Evolutionary conservation across 2,797 vertebrate genomes (phyloP), one percentile per base, ranked within the genome.

Genomic region (Eleutherodactylus coqui): DNA sequence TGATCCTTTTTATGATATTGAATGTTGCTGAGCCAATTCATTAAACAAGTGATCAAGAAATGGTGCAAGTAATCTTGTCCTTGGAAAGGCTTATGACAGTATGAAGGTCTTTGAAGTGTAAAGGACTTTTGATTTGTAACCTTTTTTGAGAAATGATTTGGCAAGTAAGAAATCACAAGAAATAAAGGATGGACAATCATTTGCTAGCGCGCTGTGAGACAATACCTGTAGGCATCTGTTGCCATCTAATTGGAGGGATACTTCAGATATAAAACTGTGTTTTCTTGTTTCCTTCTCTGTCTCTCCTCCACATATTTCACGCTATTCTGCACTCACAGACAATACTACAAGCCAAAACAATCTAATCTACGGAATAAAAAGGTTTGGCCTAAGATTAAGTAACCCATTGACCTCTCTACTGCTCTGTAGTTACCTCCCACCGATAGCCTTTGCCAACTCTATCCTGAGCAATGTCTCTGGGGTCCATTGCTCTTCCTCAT

Each of bases 381-480:
- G 41, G 64, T 86, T 77, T 78, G 41, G 73, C 73, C 45, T 76
- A 17, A 38, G n/a, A 64, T 49, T 78, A 4, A 76, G 55, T 86
- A 78, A 82, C 73, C 85, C 36, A n/a, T 72, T 87, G 64, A 87
- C 81, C 81, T 78, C 24, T 83, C 24, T 38, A 41, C 1, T 51
- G 24, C 38, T 73, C 4, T 53, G 14, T 38, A 58, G 51, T 38
- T 83, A 70, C 75, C 64, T 60, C 75, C 79, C 38, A 82, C 67
- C 36, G 58, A 81, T 72, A 29, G 27, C 19, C 38, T 3, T 83
- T 72, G 32, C 29, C 36, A 87, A 36, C 62, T 78, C 49, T 27
- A 84, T 34, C 75, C 8, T 41, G n/a, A 47, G 43, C 62, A 60
- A 19, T 5, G 84, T 75, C 62, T 83, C 64, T 73, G 10, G 80